phyloP scores from a whole-genome alignment of 2,797 vertebrate genomes.

The Ctenosaura bakeri region DNA sequence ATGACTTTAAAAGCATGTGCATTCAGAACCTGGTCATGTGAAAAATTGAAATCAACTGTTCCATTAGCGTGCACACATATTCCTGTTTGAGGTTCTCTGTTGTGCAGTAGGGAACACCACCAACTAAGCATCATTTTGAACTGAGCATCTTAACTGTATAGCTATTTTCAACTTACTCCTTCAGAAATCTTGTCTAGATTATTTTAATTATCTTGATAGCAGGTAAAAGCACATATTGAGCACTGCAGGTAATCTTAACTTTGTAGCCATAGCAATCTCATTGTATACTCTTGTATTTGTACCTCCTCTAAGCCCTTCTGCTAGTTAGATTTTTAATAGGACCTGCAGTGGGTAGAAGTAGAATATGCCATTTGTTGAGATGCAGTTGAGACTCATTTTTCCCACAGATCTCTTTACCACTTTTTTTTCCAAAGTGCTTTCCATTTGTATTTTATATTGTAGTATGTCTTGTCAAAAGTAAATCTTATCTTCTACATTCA shows the following conservation, averaged over 20 bases:
- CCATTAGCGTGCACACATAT: neutral
- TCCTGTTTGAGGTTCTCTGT: neutral
- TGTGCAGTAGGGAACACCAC: conserved; percentile 19
- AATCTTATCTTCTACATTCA: neutral
- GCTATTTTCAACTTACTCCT: conserved; percentile 8
- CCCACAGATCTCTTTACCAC: neutral
- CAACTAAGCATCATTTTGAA: conserved; percentile 43
- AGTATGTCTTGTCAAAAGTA: neutral
- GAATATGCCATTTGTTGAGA: neutral
- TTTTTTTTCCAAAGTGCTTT: neutral
- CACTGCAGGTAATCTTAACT: neutral
- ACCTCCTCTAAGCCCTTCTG: neutral
- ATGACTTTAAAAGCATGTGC: neutral
- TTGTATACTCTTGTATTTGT: conserved; percentile 19
- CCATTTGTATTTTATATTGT: conserved; percentile 5
- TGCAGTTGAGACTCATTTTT: neutral
- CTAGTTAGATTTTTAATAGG: neutral
- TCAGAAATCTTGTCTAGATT: conserved; percentile 47
- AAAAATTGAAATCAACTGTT: conserved; percentile 36
- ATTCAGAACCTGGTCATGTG: conserved; percentile 19
- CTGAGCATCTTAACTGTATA: conserved; percentile 42
- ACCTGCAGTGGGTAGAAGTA: neutral
- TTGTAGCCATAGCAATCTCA: conserved; percentile 12
- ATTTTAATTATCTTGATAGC: conserved; percentile 21
- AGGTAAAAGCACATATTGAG: conserved; percentile 11